A percentile compares a stretch with the other conserved stretches of the same genome.
Evolutionary conservation across 2,113 vertebrate genomes (phyloP).

Genomic region (Megaceryle torquata): DNA sequence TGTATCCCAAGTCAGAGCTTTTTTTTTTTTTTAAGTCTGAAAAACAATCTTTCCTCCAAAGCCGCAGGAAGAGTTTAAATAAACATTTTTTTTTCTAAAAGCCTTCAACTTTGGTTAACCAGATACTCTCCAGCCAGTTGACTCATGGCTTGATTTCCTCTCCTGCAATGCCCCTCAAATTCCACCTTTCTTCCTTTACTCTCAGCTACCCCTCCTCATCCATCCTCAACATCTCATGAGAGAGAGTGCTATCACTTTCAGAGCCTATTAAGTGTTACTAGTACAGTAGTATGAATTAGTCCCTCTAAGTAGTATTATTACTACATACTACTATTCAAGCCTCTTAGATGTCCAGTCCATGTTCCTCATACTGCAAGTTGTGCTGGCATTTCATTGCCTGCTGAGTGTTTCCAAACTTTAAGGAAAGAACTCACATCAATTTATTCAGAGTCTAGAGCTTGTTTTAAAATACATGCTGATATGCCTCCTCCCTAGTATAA

Average conservation of each 20-base stretch:
- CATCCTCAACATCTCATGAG: neutral
- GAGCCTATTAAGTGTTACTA: neutral
- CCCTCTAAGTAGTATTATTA: neutral
- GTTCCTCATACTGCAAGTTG: neutral
- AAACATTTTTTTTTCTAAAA: conserved; percentile 53
- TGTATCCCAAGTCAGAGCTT: conserved; percentile 15
- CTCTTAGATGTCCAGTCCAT: neutral
- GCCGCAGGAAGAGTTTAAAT: conserved; percentile 54
- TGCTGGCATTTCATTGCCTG: neutral
- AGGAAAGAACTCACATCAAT: neutral
- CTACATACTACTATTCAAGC: neutral
- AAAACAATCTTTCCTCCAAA: conserved; percentile 51
- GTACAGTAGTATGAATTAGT: neutral
- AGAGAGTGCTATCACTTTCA: neutral
- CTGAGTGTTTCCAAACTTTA: neutral
- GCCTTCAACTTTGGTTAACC: conserved; percentile 50
- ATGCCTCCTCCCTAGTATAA: neutral
- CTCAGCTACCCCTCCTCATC: neutral
- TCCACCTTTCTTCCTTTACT: neutral
- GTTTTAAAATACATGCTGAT: neutral
- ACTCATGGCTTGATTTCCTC: conserved; percentile 36
- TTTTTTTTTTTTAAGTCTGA: neutral
- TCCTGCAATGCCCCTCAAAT: neutral
- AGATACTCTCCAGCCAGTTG: conserved; percentile 55
- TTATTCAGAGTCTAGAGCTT: neutral